phyloP scores from a whole-genome alignment of 2,113 vertebrate genomes.

The Emberiza fucata region DNA sequence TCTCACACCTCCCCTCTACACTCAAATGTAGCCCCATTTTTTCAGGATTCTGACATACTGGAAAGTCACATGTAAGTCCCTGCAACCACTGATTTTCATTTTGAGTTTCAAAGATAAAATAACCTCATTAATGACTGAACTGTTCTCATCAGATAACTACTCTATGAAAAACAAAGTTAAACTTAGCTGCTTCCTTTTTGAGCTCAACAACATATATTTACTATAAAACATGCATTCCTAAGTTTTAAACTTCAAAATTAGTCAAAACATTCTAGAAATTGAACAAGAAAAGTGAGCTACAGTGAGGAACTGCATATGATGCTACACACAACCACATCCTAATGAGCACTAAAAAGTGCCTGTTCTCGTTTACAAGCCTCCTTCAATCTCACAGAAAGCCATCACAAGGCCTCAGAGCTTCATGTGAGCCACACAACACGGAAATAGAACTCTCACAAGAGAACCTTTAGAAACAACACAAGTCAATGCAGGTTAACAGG shows the following conservation, averaged over 20 bases:
- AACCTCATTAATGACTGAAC: not conserved
- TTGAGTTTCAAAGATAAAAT: not conserved
- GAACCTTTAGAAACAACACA: not conserved
- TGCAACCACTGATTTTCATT: not conserved
- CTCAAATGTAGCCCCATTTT: not conserved
- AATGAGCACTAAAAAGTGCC: not conserved
- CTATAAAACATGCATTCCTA: not conserved
- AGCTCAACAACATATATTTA: not conserved
- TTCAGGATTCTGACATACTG: not conserved
- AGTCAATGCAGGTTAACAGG: not conserved
- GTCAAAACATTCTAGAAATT: not conserved
- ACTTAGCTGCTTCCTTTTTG: not conserved
- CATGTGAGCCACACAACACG: fast-evolving
- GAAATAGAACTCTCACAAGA: not conserved
- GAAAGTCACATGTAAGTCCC: not conserved
- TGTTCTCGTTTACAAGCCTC: not conserved
- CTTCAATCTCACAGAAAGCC: not conserved
- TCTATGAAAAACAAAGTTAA: not conserved
- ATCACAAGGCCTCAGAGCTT: not conserved
- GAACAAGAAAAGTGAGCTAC: not conserved
- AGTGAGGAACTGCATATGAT: not conserved
- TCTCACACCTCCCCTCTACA: not conserved
- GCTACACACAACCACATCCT: not conserved
- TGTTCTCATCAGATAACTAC: not conserved
- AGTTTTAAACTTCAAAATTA: not conserved